Percentiles rank a stretch among this genome's conserved stretches.
phyloP scores from a whole-genome alignment of 2,113 vertebrate species.

The Epinephelus moara region DNA sequence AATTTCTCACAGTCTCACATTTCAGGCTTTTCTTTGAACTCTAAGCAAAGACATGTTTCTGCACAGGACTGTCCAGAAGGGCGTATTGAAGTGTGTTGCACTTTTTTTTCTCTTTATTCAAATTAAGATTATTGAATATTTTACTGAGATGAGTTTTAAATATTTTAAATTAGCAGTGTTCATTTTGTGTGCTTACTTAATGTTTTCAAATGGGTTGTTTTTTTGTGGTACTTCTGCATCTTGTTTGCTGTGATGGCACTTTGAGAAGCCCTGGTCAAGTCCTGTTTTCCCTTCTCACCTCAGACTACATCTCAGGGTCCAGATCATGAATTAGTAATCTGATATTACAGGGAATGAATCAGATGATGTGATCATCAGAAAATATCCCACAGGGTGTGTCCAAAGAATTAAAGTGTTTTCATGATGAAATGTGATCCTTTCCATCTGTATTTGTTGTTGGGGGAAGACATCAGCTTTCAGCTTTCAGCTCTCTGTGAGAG shows the following conservation, averaged over 20 bases:
- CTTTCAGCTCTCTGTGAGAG: neutral
- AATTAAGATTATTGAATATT: slow-evolving; percentile 36
- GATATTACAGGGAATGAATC: neutral
- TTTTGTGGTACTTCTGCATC: slow-evolving; percentile 6
- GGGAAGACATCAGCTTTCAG: neutral
- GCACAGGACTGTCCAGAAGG: slow-evolving; percentile 32
- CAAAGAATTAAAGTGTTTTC: slow-evolving; percentile 55
- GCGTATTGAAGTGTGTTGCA: slow-evolving; percentile 49
- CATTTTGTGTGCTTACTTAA: slow-evolving; percentile 30
- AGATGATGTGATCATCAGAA: slow-evolving; percentile 8
- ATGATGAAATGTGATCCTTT: slow-evolving; percentile 19
- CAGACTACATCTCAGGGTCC: slow-evolving; percentile 12
- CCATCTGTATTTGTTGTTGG: slow-evolving; percentile 2
- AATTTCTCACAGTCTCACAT: neutral
- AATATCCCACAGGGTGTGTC: slow-evolving; percentile 1
- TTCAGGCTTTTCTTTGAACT: slow-evolving; percentile 27
- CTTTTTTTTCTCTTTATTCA: slow-evolving; percentile 5
- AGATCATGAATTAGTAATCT: slow-evolving; percentile 18
- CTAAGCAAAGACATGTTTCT: slow-evolving; percentile 31
- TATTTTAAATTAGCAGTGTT: slow-evolving; percentile 24
- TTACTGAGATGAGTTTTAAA: slow-evolving; percentile 35
- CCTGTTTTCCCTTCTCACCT: slow-evolving; percentile 32
- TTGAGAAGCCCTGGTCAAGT: slow-evolving; percentile 44
- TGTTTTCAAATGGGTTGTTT: slow-evolving; percentile 6
- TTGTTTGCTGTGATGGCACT: slow-evolving; percentile 62